Evolutionary conservation across 2,797 vertebrate species (phyloP).

Genomic region (Pseudochaenichthys georgianus): DNA sequence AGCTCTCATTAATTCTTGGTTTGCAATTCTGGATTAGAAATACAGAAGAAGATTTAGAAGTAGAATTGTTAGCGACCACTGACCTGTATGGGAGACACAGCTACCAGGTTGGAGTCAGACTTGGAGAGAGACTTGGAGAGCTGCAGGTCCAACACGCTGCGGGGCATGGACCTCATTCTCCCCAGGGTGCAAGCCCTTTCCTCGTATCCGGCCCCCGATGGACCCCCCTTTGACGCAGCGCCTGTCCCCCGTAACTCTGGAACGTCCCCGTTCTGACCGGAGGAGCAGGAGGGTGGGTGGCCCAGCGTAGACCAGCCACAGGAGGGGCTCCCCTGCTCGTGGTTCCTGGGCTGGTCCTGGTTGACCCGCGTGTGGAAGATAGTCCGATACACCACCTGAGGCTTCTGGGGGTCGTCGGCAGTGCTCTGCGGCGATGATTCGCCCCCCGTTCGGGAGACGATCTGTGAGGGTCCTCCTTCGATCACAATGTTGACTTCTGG

Average conservation of each 20-base stretch:
- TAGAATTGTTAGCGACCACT: background rate
- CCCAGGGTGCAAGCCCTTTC: slow-evolving; percentile 95
- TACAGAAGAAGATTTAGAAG: background rate
- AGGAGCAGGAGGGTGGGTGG: slow-evolving; percentile 45
- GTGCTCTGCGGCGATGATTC: slow-evolving; percentile 71
- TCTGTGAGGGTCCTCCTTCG: slow-evolving; percentile 57
- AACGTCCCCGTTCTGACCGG: slow-evolving; percentile 81
- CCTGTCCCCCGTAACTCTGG: slow-evolving; percentile 70
- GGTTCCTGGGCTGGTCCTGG: slow-evolving; percentile 75
- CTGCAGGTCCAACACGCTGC: slow-evolving; percentile 92
- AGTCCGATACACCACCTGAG: slow-evolving; percentile 93
- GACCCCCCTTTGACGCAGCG: slow-evolving; percentile 48
- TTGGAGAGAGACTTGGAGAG: slow-evolving; percentile 94
- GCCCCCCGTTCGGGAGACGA: slow-evolving; percentile 74
- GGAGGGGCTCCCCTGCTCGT: slow-evolving; percentile 40
- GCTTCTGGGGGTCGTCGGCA: slow-evolving; percentile 85
- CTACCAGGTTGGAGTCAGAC: slow-evolving; percentile 95
- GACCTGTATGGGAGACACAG: slow-evolving; percentile 88
- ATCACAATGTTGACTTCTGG: slow-evolving; percentile 78
- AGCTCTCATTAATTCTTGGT: background rate
- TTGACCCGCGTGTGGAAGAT: slow-evolving; percentile 93
- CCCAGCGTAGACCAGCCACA: slow-evolving; percentile 64
- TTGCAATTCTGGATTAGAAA: background rate
- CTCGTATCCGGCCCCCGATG: slow-evolving; percentile 83
- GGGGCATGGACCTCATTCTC: slow-evolving; percentile 94